Evolutionary conservation across 2,113 vertebrate genomes (phyloP).

Genomic region (Xiphophorus couchianus): DNA sequence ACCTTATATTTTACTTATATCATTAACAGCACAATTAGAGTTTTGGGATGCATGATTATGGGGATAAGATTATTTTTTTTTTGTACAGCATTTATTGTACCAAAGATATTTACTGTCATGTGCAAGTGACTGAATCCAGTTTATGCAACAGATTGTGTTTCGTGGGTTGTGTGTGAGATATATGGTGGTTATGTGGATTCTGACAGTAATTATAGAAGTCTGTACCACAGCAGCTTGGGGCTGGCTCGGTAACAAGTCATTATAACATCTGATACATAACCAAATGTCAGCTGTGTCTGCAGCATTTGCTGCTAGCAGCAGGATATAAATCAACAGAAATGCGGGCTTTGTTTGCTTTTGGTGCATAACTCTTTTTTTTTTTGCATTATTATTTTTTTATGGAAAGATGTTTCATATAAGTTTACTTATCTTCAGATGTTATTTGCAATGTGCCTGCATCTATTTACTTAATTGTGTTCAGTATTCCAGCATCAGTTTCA

Average conservation of each 20-base stretch:
- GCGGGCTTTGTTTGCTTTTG: conserved; percentile 15
- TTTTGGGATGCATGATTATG: not conserved
- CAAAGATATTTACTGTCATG: conserved; percentile 38
- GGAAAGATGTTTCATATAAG: conserved; percentile 20
- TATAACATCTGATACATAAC: conserved; percentile 68
- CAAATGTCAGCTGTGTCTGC: conserved; percentile 57
- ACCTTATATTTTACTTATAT: no score
- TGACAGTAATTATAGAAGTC: conserved; percentile 73
- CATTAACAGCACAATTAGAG: not conserved
- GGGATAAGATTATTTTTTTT: conserved; percentile 13
- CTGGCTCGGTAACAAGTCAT: conserved; percentile 60
- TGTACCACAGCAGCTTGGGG: conserved; percentile 54
- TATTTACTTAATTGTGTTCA: not conserved
- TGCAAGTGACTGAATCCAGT: conserved; percentile 30
- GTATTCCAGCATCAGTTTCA: conserved; percentile 6
- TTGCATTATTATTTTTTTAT: not conserved
- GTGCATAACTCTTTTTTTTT: conserved; percentile 7
- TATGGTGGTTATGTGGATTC: conserved; percentile 47
- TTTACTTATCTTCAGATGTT: conserved; percentile 28
- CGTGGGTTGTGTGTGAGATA: conserved; percentile 47
- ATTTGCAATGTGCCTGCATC: conserved; percentile 16
- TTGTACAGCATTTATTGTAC: conserved; percentile 26
- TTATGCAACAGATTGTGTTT: conserved; percentile 49
- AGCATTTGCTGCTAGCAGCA: conserved; percentile 21
- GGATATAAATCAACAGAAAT: conserved; percentile 48